Evolutionary conservation across 2,113 vertebrate species (phyloP).

Genomic region (Sebastes schlegelii): DNA sequence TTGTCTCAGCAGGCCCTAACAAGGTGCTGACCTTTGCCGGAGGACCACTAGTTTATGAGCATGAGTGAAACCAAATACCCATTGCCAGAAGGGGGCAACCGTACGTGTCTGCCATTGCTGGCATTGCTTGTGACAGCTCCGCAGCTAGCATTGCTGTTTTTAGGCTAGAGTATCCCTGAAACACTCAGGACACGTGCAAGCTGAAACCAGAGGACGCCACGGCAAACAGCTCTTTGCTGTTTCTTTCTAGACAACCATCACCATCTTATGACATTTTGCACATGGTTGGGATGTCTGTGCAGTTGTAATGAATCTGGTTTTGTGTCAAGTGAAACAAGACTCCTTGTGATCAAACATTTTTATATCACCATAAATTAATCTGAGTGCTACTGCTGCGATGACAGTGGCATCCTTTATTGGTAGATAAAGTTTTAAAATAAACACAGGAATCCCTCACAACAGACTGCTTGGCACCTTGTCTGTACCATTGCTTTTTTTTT

Average conservation of each 20-base stretch:
- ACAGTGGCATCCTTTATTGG: neutral
- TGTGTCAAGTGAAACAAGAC: neutral
- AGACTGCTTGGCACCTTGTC: neutral
- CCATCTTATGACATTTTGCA: constrained; percentile 33
- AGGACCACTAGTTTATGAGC: constrained; percentile 65
- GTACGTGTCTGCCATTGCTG: constrained; percentile 78
- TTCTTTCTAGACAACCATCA: constrained; percentile 49
- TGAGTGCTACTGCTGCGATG: neutral
- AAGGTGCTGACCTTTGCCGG: constrained; percentile 74
- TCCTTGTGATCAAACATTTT: neutral
- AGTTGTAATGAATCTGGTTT: neutral
- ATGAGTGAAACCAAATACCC: constrained; percentile 72
- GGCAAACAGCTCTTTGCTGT: constrained; percentile 48
- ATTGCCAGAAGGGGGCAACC: constrained; percentile 63
- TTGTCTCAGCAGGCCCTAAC: constrained; percentile 68
- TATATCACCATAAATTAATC: too few relatives aligned
- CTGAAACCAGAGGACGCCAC: constrained; percentile 67
- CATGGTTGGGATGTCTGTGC: constrained; percentile 30
- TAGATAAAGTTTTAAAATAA: neutral
- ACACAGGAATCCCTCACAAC: neutral
- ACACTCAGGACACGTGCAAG: constrained; percentile 66
- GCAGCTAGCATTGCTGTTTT: constrained; percentile 77
- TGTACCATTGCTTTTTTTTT: neutral
- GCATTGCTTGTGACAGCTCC: constrained; percentile 76
- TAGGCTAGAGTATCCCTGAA: constrained; percentile 71